Base-by-base conservation (phyloP, 1,140 invertebrate species). In the Tetramorium alpestre region DNA sequence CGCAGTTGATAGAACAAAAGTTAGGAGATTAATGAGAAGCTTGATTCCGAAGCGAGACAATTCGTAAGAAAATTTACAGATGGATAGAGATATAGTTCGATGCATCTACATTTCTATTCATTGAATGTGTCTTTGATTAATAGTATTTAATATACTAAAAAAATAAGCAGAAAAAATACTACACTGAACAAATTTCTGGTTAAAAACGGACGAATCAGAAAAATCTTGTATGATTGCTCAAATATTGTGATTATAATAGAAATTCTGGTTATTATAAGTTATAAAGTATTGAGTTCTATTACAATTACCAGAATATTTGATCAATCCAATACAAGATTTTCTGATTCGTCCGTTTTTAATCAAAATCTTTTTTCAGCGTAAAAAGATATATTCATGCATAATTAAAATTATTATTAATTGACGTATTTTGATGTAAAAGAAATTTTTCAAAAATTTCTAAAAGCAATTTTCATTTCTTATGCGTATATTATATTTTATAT, bases 11-110 rank as follows among this genome's bases (percentile, higher is more conserved):
- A 73, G 38, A 47, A 41, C 13, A 47, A 60, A 84, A 84, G 38
- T 60, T 72, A 28, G 7, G 13, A 84, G 54, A 84, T 84, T 62
- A 84, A 84, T 75, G 67, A 84, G 54, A 33, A 75, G 25, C 67
- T 60, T 25, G 54, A n/a, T 18, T 70, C 5, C n/a, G 41, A 51
- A 70, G 70, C 16, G 51, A 33, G 18, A 13, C 13, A 13, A 49
- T 84, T 41, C 41, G 41, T 22, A 73, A 44, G 64, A 44, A 22
- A 73, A 41, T 73, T 72, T 28, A 33, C 49, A 33, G 28, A n/a
- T 47, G 13, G 1, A 33, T 47, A 44, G 44, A 38, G 28, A 80
- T 6, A 13, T 28, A 28, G 38, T 8, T 22, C 11, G 25, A 47
- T 44, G 10, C 22, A 28, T n/a, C 33, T 47, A 13, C 28, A 16